These are phyloP conservation scores for Agrotis puta DNA, from an alignment of 2,888 invertebrate genomes.

Conservation along the genomic window DNA sequence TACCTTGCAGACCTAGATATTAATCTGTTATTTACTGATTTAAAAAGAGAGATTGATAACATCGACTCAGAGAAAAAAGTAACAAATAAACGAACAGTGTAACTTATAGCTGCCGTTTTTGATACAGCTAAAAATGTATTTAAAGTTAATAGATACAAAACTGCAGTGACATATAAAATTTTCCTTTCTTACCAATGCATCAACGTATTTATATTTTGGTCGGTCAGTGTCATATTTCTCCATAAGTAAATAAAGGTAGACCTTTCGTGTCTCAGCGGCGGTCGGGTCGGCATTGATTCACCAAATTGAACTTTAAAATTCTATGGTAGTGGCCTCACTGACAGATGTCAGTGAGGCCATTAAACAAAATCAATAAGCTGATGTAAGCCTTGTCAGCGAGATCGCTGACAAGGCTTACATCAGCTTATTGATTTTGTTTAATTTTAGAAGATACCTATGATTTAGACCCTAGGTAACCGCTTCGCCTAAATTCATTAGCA, in stretches of 20 bases:
- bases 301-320: constrained; percentile 79
- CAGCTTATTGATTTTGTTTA: constrained; percentile 66
- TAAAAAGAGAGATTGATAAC: background rate
- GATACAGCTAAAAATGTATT: background rate
- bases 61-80: too few relatives aligned
- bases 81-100: background rate
- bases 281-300: constrained; percentile 69
- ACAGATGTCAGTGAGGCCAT: too few relatives aligned
- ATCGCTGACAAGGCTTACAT: constrained; percentile 68
- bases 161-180: background rate
- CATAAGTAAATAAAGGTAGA: constrained; percentile 36
- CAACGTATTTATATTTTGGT: constrained; percentile 13
- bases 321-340: constrained; percentile 61
- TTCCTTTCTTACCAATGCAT: constrained; percentile 2
- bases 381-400: constrained; percentile 67
- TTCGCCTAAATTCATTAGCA: constrained; percentile 16
- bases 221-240: constrained; percentile 22
- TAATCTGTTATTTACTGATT: too few relatives aligned
- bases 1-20: too few relatives aligned
- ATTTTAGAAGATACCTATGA: constrained; percentile 51
- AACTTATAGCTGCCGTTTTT: background rate
- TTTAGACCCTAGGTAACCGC: constrained; percentile 29
- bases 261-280: constrained; percentile 59
- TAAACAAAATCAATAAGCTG: constrained; percentile 66
- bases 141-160: background rate